phyloP scores from a whole-genome alignment of 2,888 invertebrate species.

The Temnothorax rugatulus region DNA sequence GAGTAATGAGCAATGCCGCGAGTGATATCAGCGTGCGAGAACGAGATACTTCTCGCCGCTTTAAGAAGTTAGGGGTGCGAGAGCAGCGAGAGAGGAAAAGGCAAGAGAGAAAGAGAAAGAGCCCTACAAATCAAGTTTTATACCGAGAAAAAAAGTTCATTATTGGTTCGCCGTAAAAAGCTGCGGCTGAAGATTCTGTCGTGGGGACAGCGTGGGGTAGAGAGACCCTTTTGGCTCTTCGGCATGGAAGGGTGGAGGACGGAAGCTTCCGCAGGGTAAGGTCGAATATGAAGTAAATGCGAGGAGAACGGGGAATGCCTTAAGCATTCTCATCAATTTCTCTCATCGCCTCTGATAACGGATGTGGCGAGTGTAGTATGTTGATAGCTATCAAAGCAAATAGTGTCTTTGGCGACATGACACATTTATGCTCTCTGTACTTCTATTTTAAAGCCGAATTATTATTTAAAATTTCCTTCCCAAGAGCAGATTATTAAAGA shows the following conservation, averaged over 20 bases:
- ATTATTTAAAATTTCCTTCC: neutral
- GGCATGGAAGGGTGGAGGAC: conserved; percentile 37
- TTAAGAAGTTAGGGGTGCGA: conserved; percentile 60
- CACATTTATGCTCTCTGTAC: neutral
- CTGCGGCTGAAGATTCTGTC: conserved; percentile 74
- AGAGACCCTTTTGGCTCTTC: conserved; percentile 49
- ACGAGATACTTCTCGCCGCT: conserved; percentile 77
- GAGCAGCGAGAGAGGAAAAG: conserved; percentile 35
- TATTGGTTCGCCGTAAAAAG: conserved; percentile 85
- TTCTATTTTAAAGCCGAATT: neutral
- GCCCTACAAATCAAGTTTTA: conserved; percentile 85
- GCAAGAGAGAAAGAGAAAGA: conserved; percentile 39
- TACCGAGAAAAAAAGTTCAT: conserved; percentile 84
- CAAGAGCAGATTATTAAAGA: neutral
- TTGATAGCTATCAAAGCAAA: conserved; percentile 30
- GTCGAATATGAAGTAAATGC: conserved; percentile 67
- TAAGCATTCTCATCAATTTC: conserved; percentile 76
- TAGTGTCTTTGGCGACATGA: neutral
- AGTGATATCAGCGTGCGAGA: conserved; percentile 84
- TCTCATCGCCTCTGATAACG: conserved; percentile 75
- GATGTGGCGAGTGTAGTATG: conserved; percentile 60
- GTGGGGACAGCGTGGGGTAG: too few relatives aligned
- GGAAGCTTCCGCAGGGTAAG: conserved; percentile 63
- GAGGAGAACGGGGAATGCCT: conserved; percentile 60
- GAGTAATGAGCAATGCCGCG: conserved; percentile 86